Conservation (phyloP, 2,888 invertebrate species). For the Vanessa cardui region DNA sequence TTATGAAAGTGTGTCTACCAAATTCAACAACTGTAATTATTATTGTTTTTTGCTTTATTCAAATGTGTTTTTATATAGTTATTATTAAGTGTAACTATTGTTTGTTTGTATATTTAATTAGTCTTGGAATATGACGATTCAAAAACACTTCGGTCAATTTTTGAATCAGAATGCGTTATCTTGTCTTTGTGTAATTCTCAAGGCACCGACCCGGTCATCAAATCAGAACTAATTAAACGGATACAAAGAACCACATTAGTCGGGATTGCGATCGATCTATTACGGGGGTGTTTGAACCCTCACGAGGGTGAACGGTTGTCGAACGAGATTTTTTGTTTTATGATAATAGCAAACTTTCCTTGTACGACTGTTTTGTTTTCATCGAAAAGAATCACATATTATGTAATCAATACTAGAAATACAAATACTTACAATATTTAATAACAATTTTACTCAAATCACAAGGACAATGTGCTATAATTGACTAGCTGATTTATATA, state of each 20-base stretch:
- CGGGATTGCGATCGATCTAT: conserved; percentile 20
- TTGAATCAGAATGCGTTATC: background rate
- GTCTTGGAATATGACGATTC: no score
- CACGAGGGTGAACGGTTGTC: conserved; percentile 17
- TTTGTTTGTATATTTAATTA: no score
- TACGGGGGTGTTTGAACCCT: conserved; percentile 22
- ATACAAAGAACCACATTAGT: background rate
- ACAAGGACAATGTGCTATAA: no score
- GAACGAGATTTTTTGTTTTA: conserved; percentile 35
- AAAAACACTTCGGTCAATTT: background rate
- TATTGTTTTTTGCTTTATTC: no score
- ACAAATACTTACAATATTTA: background rate
- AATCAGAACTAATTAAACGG: conserved; percentile 43
- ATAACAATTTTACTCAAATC: no score
- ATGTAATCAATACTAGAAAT: background rate
- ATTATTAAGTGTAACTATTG: no score
- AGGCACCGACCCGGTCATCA: conserved; percentile 30
- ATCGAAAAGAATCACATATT: background rate
- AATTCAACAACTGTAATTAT: no score
- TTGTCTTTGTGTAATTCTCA: background rate
- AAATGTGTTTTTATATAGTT: no score
- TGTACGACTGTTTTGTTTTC: conserved; percentile 13
- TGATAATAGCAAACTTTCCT: conserved; percentile 31
- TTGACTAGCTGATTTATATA: no score
- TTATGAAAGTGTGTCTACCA: no score